Percentiles rank a stretch among this genome's conserved stretches.
phyloP scores from a whole-genome alignment of 2,113 vertebrate genomes.

The Trogon melanurus region DNA sequence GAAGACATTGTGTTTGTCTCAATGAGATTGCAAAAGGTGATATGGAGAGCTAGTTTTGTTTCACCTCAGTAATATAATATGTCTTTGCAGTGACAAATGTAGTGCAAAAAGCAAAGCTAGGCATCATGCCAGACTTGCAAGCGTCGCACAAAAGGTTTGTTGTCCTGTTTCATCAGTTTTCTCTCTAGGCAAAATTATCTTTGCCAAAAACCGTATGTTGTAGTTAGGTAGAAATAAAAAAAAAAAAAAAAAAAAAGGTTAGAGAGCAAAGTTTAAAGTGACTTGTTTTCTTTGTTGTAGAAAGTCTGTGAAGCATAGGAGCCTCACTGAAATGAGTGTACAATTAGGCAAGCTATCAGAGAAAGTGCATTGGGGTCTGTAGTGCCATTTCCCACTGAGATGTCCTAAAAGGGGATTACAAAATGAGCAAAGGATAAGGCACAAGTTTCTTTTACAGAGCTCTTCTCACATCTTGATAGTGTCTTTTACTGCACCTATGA shows the following conservation, averaged over 20 bases:
- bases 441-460: not conserved
- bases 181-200: not conserved
- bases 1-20: not conserved
- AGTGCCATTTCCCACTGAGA: not conserved
- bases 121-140: not conserved
- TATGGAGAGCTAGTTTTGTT: not conserved
- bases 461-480: not conserved
- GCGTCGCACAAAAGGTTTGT: not conserved
- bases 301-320: not conserved
- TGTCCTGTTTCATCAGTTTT: not conserved
- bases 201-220: not conserved
- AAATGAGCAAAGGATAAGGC: not conserved
- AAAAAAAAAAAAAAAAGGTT: not conserved
- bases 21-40: not conserved
- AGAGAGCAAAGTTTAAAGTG: not conserved
- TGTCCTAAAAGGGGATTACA: not conserved
- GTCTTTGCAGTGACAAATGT: not conserved
- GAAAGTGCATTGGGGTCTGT: not conserved
- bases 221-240: not conserved
- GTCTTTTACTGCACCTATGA: not conserved
- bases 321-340: not conserved
- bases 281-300: not conserved
- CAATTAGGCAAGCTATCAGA: not conserved
- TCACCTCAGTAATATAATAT: not conserved
- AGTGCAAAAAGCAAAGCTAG: not conserved